These are phyloP conservation scores for Dromas ardeola DNA, from an alignment of 2,113 vertebrate genomes.

Conservation along the genomic window DNA sequence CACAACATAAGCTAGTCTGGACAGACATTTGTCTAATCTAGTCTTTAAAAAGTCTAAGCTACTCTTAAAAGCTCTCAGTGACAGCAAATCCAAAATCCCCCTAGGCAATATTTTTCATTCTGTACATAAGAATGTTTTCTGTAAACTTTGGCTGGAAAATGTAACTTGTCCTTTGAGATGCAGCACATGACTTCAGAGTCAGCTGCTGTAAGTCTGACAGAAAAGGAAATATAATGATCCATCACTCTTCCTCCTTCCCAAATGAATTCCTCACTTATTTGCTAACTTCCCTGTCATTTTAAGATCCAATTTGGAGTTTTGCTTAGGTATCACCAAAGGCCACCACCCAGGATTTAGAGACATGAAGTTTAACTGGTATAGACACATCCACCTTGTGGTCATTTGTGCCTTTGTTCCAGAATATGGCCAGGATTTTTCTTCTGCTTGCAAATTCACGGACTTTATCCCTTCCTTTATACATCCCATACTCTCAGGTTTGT, in stretches of 20 bases:
- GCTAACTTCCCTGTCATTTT: neutral
- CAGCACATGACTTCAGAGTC: neutral
- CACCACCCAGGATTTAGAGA: neutral
- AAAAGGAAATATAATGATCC: neutral
- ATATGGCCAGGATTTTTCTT: neutral
- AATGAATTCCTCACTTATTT: neutral
- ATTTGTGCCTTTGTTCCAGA: neutral
- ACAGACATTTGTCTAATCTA: slow-evolving; percentile 50
- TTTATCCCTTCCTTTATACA: neutral
- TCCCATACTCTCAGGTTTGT: neutral
- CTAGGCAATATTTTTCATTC: neutral
- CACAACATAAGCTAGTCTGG: slow-evolving; percentile 33
- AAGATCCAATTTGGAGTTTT: neutral
- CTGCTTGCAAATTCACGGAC: neutral
- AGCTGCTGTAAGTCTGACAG: neutral
- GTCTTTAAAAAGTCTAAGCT: slow-evolving; percentile 57
- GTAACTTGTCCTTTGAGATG: neutral
- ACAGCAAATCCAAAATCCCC: slow-evolving; percentile 28
- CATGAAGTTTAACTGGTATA: neutral
- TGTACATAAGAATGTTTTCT: neutral
- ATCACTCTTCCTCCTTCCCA: neutral
- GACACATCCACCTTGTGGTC: neutral
- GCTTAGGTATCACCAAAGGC: neutral
- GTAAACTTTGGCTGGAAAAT: slow-evolving; percentile 14
- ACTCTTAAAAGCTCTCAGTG: slow-evolving; percentile 9